These are phyloP conservation scores for Anthopleura xanthogrammica DNA, from an alignment of 92 coral and sea anemone genomes.

Conservation along the genomic window DNA sequence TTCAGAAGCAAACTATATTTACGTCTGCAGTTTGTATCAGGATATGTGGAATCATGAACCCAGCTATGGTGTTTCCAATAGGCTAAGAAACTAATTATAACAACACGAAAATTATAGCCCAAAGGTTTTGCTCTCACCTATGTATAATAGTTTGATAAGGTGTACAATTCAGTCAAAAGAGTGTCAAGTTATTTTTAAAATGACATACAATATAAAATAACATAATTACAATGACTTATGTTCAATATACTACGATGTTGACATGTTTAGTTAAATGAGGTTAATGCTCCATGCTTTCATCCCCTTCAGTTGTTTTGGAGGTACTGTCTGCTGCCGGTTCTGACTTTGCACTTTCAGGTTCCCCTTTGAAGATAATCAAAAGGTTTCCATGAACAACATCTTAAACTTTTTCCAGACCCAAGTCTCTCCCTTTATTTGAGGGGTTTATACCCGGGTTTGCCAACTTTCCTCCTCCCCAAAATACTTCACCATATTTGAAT, in stretches of 20 bases:
- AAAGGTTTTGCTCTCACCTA: too few relatives aligned
- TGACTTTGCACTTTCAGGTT: constrained; percentile 18
- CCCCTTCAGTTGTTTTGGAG: constrained; percentile 29
- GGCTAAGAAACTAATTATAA: too few relatives aligned
- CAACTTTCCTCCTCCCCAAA: too few relatives aligned
- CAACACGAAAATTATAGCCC: too few relatives aligned
- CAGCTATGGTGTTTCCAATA: too few relatives aligned
- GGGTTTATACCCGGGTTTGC: too few relatives aligned
- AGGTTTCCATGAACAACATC: not conserved
- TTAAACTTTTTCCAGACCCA: not conserved
- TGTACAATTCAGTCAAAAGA: not conserved
- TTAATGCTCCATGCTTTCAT: constrained; percentile 41
- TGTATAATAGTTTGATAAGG: not conserved
- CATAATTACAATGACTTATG: constrained; percentile 28
- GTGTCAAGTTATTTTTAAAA: not conserved
- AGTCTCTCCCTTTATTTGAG: too few relatives aligned
- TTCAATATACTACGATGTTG: not conserved
- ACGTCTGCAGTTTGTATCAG: too few relatives aligned
- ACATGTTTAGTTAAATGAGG: not conserved
- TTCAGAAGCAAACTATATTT: too few relatives aligned
- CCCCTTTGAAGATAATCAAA: constrained; percentile 13
- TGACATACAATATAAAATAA: constrained; percentile 32
- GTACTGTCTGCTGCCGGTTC: constrained; percentile 28
- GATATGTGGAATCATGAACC: too few relatives aligned
- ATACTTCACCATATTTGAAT: too few relatives aligned